Evolutionary conservation across 2,888 invertebrate genomes (phyloP).

Genomic region (Podabrus alpinus): DNA sequence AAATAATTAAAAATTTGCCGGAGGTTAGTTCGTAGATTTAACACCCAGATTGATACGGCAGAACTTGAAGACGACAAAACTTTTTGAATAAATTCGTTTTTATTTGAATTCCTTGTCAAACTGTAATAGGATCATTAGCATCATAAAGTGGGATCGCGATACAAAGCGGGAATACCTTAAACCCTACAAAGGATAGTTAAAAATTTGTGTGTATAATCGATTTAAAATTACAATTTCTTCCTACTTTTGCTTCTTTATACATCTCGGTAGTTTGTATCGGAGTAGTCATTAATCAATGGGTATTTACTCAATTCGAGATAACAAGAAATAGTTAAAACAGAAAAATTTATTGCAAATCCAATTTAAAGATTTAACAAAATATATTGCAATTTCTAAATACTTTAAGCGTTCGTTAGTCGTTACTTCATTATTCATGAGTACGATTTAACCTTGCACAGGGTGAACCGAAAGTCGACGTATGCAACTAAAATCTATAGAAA

Average conservation of each 20-base stretch:
- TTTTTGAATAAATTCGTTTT: background rate
- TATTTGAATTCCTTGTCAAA: background rate
- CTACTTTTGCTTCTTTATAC: background rate
- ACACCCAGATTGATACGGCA: background rate
- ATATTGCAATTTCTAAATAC: background rate
- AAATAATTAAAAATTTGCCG: background rate
- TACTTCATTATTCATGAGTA: background rate
- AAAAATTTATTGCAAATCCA: background rate
- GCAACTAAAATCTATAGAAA: no score
- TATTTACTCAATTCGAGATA: constrained; percentile 20
- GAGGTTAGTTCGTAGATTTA: background rate
- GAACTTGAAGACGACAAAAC: background rate
- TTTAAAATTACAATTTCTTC: background rate
- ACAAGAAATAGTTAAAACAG: constrained; percentile 8
- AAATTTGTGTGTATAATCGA: background rate
- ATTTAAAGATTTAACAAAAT: background rate
- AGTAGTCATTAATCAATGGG: constrained; percentile 19
- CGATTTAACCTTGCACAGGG: background rate
- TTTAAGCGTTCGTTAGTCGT: background rate
- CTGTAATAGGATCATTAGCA: background rate
- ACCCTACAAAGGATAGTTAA: background rate
- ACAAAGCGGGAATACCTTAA: background rate
- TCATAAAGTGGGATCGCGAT: background rate
- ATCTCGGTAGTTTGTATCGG: background rate
- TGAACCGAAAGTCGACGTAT: no score